Percentiles rank a stretch among this genome's conserved stretches.
phyloP scores from a whole-genome alignment of 2,797 vertebrate genomes.

The Buphagus erythrorhynchus region DNA sequence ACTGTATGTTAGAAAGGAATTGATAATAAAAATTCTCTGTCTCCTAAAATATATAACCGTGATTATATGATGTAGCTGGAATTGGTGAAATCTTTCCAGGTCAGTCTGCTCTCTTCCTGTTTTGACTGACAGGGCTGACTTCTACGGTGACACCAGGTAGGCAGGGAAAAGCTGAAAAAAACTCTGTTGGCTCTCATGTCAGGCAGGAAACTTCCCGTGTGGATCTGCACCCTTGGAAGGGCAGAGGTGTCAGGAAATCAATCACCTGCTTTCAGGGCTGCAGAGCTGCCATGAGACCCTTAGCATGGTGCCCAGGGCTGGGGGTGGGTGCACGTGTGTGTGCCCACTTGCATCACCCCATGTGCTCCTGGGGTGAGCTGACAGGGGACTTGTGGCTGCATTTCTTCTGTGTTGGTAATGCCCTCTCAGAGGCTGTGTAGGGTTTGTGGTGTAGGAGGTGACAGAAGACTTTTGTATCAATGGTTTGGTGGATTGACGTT shows the following conservation, averaged over 20 bases:
- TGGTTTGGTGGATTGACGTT: neutral
- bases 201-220: neutral
- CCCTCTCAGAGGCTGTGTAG: neutral
- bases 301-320: neutral
- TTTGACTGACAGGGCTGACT: neutral
- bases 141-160: neutral
- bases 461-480: neutral
- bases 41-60: neutral
- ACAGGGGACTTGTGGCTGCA: neutral
- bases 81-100: neutral
- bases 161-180: neutral
- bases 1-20: neutral
- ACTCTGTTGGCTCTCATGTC: neutral
- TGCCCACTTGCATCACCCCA: neutral
- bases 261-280: neutral
- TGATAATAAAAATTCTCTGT: neutral
- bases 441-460: neutral
- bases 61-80: neutral
- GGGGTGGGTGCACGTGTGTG: fast-evolving
- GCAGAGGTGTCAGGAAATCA: neutral
- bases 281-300: neutral
- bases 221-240: neutral
- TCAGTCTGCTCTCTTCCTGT: neutral
- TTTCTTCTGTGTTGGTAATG: neutral
- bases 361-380: neutral